phyloP scores from a whole-genome alignment of 2,888 invertebrate species.

The Nemoura dubitans region DNA sequence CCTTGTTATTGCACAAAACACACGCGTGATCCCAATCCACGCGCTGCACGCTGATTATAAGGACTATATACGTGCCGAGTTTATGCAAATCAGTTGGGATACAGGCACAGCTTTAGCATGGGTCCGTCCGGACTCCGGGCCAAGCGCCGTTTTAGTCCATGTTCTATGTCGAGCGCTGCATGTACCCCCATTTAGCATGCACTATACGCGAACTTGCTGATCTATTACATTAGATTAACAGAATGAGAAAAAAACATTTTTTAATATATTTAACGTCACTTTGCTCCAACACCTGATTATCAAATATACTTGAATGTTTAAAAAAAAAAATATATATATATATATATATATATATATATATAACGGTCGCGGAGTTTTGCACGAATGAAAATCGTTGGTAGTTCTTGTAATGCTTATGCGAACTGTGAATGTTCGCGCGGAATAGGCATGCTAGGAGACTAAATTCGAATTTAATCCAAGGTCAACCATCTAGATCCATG shows the following conservation, averaged over 20 bases:
- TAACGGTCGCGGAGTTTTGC: too few species aligned
- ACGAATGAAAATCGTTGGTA: too few species aligned
- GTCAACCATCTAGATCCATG: too few species aligned
- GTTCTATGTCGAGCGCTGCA: neutral
- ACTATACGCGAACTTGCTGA: too few species aligned
- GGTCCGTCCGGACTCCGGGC: neutral
- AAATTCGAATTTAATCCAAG: too few species aligned
- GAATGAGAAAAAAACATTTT: neutral
- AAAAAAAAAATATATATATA: neutral
- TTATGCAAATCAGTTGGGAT: neutral
- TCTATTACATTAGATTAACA: neutral
- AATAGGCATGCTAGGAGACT: too few species aligned
- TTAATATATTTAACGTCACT: neutral
- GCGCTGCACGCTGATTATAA: neutral
- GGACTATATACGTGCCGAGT: neutral
- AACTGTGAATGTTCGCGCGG: too few species aligned
- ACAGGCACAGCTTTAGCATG: neutral
- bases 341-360: slow-evolving; percentile 14
- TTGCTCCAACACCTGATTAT: neutral
- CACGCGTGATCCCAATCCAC: neutral
- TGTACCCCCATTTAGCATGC: too few species aligned
- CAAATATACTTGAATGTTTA: too few species aligned
- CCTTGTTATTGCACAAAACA: neutral
- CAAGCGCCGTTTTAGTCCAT: neutral
- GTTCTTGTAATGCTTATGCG: too few species aligned